Base-by-base conservation (phyloP, 2,113 vertebrate genomes). In the Ciconia stormi region DNA sequence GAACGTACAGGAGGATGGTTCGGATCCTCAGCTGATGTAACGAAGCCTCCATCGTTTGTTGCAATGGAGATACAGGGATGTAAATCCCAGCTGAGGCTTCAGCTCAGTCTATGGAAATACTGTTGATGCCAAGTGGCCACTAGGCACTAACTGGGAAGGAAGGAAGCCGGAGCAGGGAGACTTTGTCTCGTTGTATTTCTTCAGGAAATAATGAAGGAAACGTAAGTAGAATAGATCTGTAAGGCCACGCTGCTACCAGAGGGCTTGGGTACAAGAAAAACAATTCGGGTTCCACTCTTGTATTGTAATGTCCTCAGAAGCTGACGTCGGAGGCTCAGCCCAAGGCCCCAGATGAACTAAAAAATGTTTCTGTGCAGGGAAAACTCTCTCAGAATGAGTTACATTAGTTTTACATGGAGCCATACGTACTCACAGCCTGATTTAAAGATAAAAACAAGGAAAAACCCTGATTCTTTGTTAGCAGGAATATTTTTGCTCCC, bases 361-460 rank as follows among this genome's bases (percentile, higher is more conserved):
- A 82, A 89, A 74, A 20, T 13, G 4, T 29, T 92, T 72, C n/a
- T 56, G 7, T 69, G 49, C n/a, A 52, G 61, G n/a, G 56, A 82
- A 82, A 62, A 36, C 5, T 8, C 34, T 59, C 91, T 56, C 44
- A 23, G 47, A 89, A 82, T 0, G 42, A 74, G 47, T 83, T 84
- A 52, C 0, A 0, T 20, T n/a, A 19, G 32, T 36, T 76, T 74
- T 67, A 69, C 61, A 34, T 34, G 53, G 36, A 93, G 47, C 11
- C 50, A 20, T 38, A 55, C 0, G 0, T 62, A 59, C 26, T 69
- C 44, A 21, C 7, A 61, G 59, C 50, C 73, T 22, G 42, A 62
- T 85, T 66, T 67, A 47, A 70, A 82, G 61, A 49, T 5, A 50
- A 71, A 90, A 61, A n/a, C 17, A 38, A 36, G 11, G 22, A 1